phyloP scores from a whole-genome alignment of 1,140 invertebrate genomes.

The Atta cephalotes region DNA sequence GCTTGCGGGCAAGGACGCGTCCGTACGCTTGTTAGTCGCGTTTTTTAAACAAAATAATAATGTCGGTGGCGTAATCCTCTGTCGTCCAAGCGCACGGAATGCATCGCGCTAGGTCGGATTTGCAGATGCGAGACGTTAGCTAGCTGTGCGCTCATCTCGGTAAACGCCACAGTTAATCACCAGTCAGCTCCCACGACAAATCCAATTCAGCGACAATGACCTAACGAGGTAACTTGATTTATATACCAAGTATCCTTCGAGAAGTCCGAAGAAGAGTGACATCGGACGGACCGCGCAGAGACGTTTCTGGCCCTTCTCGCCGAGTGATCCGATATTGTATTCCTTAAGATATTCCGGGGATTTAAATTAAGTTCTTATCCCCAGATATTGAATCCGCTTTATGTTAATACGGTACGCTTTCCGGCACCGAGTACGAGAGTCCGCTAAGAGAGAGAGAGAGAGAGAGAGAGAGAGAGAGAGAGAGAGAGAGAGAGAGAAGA shows the following conservation, averaged over 20 bases:
- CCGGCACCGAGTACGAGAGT: constrained; percentile 39
- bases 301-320: constrained; percentile 13
- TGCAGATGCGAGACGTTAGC: constrained; percentile 25
- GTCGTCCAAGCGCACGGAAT: constrained; percentile 1
- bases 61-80: constrained; percentile 26
- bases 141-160: not conserved
- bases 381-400: constrained; percentile 82
- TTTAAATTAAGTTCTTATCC: constrained; percentile 81
- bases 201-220: constrained; percentile 69
- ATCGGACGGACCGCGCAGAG: not conserved
- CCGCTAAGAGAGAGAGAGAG: constrained; percentile 19
- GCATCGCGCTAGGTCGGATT: not conserved
- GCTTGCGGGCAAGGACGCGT: not conserved
- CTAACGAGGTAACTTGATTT: constrained; percentile 76
- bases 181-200: constrained; percentile 62
- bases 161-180: constrained; percentile 62
- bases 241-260: constrained; percentile 60
- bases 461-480: not conserved
- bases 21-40: constrained; percentile 34
- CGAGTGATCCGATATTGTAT: constrained; percentile 72
- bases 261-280: constrained; percentile 43
- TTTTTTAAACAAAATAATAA: constrained; percentile 54
- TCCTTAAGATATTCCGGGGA: constrained; percentile 75
- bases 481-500: constrained; percentile 5
- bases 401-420: constrained; percentile 79